Conservation (phyloP, 2,113 vertebrate genomes). For the Balaeniceps rex region DNA sequence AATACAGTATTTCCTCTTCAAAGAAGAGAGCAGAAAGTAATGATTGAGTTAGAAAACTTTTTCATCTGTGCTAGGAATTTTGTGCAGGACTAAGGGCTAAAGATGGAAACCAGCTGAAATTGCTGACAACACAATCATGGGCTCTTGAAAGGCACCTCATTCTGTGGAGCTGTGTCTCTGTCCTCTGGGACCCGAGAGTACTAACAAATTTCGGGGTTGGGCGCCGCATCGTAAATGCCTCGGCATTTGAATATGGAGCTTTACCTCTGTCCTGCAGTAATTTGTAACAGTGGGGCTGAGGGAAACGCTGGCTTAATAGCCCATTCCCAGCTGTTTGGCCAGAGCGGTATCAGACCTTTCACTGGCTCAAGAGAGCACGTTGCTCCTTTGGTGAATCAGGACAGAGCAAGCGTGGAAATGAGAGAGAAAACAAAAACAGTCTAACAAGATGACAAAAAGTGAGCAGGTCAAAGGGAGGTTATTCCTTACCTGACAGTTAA, state of each 20-base stretch:
- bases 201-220: background rate
- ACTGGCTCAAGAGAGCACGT: fast-evolving
- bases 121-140: background rate
- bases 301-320: background rate
- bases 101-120: background rate
- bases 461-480: background rate
- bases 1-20: background rate
- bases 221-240: fast-evolving
- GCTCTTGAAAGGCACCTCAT: background rate
- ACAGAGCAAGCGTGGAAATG: background rate
- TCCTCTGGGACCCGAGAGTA: background rate
- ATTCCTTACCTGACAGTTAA: background rate
- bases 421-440: background rate
- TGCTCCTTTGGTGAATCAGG: background rate
- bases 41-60: background rate
- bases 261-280: background rate
- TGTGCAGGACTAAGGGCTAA: background rate
- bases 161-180: background rate
- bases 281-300: background rate
- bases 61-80: background rate
- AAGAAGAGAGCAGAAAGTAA: background rate
- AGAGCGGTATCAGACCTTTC: background rate
- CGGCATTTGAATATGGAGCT: background rate
- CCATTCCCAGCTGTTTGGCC: background rate
- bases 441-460: background rate